Percentiles rank a stretch among this genome's conserved stretches.
Conservation (phyloP, 1,140 invertebrate species). For the Cardiocondyla obscurior region DNA sequence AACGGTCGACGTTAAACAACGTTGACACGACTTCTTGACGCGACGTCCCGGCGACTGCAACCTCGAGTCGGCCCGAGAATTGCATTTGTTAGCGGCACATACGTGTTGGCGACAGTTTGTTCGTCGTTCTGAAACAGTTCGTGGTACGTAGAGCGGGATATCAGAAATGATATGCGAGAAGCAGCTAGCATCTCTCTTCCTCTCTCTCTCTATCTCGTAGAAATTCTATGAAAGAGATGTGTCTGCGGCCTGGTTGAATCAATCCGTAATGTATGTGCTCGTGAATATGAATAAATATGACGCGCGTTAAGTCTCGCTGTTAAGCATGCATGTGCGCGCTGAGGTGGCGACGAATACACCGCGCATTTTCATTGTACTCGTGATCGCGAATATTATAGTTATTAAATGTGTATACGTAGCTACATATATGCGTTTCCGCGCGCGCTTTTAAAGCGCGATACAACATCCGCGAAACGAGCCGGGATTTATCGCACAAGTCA, state of each 20-base stretch:
- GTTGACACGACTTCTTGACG: conserved; percentile 7
- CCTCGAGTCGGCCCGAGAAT: not conserved
- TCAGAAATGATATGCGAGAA: not conserved
- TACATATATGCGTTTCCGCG: not conserved
- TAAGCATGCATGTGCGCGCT: not conserved
- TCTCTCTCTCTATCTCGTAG: not conserved
- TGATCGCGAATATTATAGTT: not conserved
- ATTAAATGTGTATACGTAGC: not conserved
- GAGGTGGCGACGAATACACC: not conserved
- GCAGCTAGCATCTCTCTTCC: not conserved
- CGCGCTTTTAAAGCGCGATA: not conserved
- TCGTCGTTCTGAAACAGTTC: not conserved
- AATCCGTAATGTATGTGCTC: not conserved
- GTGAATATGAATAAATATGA: conserved; percentile 40
- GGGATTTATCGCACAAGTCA: not conserved
- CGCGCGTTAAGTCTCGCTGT: conserved; percentile 1
- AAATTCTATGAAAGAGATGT: not conserved
- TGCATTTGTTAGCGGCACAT: not conserved
- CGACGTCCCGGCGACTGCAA: not conserved
- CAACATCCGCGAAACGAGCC: not conserved
- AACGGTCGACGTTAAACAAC: conserved; percentile 20
- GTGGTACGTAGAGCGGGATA: not conserved
- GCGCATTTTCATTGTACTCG: not conserved
- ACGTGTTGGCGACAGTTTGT: not conserved
- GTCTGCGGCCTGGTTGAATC: not conserved